Conservation (phyloP, 2,888 invertebrate species). For the Antheraea yamamai region DNA sequence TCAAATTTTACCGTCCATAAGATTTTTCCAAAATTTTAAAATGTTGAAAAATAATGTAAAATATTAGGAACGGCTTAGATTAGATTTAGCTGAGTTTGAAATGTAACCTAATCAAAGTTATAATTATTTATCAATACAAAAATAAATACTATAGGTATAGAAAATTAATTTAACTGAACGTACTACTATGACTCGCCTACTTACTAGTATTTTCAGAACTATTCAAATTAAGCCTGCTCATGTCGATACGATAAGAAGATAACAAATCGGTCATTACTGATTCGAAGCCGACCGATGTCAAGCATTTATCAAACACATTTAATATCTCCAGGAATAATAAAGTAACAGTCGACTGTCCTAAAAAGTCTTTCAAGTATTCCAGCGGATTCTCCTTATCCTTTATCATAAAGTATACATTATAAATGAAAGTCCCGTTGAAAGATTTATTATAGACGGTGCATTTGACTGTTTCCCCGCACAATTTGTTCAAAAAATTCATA, state of each 20-base stretch:
- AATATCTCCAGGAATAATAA: conserved; percentile 25
- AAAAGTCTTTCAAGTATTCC: conserved; percentile 26
- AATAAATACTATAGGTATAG: neutral
- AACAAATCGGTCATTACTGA: neutral
- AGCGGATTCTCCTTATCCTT: conserved; percentile 27
- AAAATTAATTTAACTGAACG: neutral
- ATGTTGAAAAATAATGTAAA: no score
- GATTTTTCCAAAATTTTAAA: no score
- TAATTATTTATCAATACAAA: neutral
- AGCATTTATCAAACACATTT: conserved; percentile 28
- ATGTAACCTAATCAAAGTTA: no score
- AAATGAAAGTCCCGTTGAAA: conserved; percentile 43
- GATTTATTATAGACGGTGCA: conserved; percentile 37
- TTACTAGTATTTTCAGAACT: neutral
- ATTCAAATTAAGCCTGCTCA: neutral
- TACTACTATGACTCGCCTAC: neutral
- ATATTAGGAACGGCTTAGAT: no score
- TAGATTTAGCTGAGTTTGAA: no score
- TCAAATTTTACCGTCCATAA: no score
- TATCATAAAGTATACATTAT: conserved; percentile 36
- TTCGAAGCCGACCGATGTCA: conserved; percentile 19
- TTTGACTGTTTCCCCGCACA: conserved; percentile 37
- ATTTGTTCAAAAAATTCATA: conserved; percentile 46
- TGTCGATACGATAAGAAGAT: neutral
- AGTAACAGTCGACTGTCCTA: conserved; percentile 15